Conservation (phyloP, 2,113 vertebrate genomes). For the Neolamprologus kungweensis region DNA sequence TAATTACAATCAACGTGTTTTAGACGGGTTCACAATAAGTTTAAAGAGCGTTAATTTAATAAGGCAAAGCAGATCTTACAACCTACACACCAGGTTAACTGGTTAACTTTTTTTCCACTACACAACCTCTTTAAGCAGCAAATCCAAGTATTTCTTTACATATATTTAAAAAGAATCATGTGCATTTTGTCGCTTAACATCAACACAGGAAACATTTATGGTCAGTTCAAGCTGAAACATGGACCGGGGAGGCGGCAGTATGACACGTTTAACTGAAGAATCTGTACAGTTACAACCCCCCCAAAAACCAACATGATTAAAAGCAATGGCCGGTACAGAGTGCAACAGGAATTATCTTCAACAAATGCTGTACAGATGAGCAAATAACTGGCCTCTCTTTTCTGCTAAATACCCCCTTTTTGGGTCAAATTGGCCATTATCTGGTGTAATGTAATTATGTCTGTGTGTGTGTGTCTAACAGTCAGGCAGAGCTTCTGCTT, state of each 20-base stretch:
- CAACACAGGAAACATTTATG: neutral
- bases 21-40: neutral
- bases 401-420: neutral
- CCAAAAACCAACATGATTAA: neutral
- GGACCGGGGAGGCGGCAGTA: neutral
- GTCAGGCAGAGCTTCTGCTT: neutral
- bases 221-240: neutral
- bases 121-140: neutral
- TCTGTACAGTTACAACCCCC: neutral
- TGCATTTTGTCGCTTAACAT: neutral
- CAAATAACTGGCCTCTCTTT: neutral
- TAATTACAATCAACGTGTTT: neutral
- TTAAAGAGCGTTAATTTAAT: neutral
- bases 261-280: neutral
- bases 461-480: neutral
- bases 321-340: neutral
- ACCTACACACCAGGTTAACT: neutral
- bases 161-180: neutral
- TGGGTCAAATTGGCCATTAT: neutral
- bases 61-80: constrained; percentile 29
- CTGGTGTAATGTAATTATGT: neutral
- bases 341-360: neutral
- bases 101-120: neutral
- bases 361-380: neutral
- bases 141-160: neutral